These are phyloP conservation scores for Drosophila niveifrons DNA, from an alignment of 2,888 invertebrate genomes.

Conservation along the genomic window DNA sequence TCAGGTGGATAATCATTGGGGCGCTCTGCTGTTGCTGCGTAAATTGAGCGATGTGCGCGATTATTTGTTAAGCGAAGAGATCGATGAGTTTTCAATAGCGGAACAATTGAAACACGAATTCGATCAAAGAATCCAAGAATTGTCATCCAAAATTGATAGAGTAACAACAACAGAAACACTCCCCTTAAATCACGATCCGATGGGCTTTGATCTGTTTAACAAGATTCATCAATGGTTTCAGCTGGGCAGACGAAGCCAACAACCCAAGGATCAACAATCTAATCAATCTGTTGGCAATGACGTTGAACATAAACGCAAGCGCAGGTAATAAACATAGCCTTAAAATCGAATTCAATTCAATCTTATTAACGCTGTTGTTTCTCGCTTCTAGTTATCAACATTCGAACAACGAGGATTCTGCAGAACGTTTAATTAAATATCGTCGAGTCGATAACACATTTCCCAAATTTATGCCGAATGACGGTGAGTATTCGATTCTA, in stretches of 20 bases:
- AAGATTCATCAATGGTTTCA: slow-evolving; percentile 63
- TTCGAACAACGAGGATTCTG: slow-evolving; percentile 4
- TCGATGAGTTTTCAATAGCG: not conserved
- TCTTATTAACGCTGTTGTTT: not conserved
- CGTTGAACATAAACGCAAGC: slow-evolving; percentile 22
- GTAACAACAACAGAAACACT: not conserved
- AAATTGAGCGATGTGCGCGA: slow-evolving; percentile 46
- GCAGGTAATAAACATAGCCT: slow-evolving; percentile 29
- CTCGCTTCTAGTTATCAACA: slow-evolving; percentile 11
- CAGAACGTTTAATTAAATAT: slow-evolving; percentile 53
- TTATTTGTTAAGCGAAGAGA: slow-evolving; percentile 30
- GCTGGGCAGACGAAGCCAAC: slow-evolving; percentile 39
- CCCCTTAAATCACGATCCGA: slow-evolving; percentile 60
- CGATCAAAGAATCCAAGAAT: slow-evolving; percentile 20
- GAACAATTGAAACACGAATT: slow-evolving; percentile 10
- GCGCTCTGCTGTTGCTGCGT: slow-evolving; percentile 18
- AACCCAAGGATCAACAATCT: slow-evolving; percentile 46
- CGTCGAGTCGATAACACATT: slow-evolving; percentile 69
- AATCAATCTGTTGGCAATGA: slow-evolving; percentile 7
- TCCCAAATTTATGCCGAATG: slow-evolving; percentile 69
- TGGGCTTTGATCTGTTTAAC: slow-evolving; percentile 82
- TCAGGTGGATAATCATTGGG: slow-evolving; percentile 12
- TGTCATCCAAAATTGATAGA: slow-evolving; percentile 13
- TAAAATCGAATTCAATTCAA: not conserved
- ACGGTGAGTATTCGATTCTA: slow-evolving; percentile 36